These are phyloP conservation scores for Raja brachyura DNA, from an alignment of 2,113 vertebrate genomes.

Conservation along the genomic window DNA sequence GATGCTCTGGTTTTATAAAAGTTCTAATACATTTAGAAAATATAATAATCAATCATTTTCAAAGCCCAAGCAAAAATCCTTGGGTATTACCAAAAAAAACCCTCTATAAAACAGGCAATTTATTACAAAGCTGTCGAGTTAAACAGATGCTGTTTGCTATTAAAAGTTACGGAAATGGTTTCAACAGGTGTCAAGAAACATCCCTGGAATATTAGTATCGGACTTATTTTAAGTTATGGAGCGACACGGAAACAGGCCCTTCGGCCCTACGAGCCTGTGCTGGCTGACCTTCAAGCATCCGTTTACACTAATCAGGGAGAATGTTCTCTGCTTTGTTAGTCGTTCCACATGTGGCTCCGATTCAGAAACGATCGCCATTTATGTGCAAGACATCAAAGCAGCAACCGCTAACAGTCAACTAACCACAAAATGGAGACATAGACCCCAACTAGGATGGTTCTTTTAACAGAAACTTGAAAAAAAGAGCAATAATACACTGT, in stretches of 20 bases:
- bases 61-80: constrained; percentile 30
- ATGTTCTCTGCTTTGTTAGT: not conserved
- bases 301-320: not conserved
- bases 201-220: not conserved
- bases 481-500: not conserved
- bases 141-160: constrained; percentile 19
- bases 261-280: too few relatives aligned
- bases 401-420: not conserved
- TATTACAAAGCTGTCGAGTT: constrained; percentile 8
- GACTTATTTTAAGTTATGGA: not conserved
- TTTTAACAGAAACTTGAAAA: not conserved
- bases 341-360: not conserved
- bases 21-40: constrained; percentile 2
- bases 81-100: not conserved
- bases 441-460: not conserved
- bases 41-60: constrained; percentile 23
- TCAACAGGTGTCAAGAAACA: not conserved
- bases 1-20: not conserved
- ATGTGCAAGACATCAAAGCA: not conserved
- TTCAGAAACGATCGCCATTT: not conserved
- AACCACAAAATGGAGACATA: not conserved
- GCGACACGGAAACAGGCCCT: too few relatives aligned
- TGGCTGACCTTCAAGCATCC: too few relatives aligned
- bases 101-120: not conserved
- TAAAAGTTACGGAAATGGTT: not conserved